Conservation (phyloP, 2,888 invertebrate genomes). For the Leptopilina syphax region DNA sequence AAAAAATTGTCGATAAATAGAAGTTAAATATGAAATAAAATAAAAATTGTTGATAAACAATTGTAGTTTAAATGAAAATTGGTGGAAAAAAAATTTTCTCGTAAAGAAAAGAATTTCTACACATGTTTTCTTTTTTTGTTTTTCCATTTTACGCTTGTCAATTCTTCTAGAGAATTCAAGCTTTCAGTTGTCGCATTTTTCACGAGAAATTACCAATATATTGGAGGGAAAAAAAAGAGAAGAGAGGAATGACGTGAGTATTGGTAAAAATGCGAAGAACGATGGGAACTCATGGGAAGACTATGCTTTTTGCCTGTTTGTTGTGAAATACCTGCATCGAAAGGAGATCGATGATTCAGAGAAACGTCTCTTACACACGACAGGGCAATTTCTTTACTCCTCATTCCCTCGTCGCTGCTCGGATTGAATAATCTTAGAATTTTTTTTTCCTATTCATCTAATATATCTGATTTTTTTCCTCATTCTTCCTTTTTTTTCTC, state of each 20-base stretch:
- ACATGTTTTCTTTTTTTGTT: neutral
- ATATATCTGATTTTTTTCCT: neutral
- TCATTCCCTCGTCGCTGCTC: neutral
- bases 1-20: too few relatives aligned
- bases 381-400: conserved; percentile 16
- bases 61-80: too few relatives aligned
- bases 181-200: conserved; percentile 27
- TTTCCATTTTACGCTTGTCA: neutral
- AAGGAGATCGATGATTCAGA: conserved; percentile 14
- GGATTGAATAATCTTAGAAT: conserved; percentile 21
- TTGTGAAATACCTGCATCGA: conserved; percentile 19
- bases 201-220: conserved; percentile 28
- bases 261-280: conserved; percentile 31
- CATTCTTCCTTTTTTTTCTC: too few relatives aligned
- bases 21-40: too few relatives aligned
- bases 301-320: conserved; percentile 25
- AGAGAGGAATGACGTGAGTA: conserved; percentile 4
- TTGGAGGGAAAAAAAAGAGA: too few relatives aligned
- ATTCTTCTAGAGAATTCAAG: conserved; percentile 6
- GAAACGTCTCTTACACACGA: conserved; percentile 27
- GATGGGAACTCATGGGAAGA: conserved; percentile 7
- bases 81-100: too few relatives aligned
- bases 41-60: too few relatives aligned
- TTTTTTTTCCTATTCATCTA: neutral
- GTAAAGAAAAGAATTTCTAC: too few relatives aligned